Percentiles rank a stretch among this genome's conserved stretches.
These are phyloP conservation scores for Drosophila ercepeae DNA, from an alignment of 1,140 invertebrate genomes.

Conservation along the genomic window DNA sequence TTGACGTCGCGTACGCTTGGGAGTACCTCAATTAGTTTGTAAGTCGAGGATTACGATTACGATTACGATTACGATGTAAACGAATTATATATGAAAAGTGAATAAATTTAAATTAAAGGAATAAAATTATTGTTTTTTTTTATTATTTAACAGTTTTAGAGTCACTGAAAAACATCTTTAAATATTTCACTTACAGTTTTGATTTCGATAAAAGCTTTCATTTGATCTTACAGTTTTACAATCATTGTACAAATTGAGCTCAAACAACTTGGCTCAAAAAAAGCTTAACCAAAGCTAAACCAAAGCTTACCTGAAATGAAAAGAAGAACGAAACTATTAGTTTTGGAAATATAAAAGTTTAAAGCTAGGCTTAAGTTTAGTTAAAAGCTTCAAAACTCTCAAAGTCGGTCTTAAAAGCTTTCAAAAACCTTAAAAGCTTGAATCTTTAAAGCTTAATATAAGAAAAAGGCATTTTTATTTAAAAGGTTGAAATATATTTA, in stretches of 20 bases:
- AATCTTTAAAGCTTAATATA: not conserved
- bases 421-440: not conserved
- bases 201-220: slow-evolving; percentile 8
- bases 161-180: too few species aligned
- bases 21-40: slow-evolving; percentile 71
- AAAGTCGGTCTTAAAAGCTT: not conserved
- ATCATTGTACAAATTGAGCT: not conserved
- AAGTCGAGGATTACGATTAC: slow-evolving; percentile 44
- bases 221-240: slow-evolving; percentile 19
- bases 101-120: slow-evolving; percentile 3
- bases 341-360: not conserved
- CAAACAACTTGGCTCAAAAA: not conserved
- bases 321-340: not conserved
- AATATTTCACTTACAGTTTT: not conserved
- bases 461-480: not conserved
- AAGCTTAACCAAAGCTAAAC: not conserved
- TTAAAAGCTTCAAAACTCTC: not conserved
- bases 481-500: not conserved
- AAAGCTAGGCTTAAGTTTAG: slow-evolving; percentile 15
- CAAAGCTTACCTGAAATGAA: slow-evolving; percentile 51
- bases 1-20: slow-evolving; percentile 60
- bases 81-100: not conserved
- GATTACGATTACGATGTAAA: slow-evolving; percentile 23
- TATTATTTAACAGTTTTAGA: too few species aligned
- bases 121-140: too few species aligned